Evolutionary conservation across 1,140 invertebrate genomes (phyloP).

Genomic region (Drosophila bifasciata): DNA sequence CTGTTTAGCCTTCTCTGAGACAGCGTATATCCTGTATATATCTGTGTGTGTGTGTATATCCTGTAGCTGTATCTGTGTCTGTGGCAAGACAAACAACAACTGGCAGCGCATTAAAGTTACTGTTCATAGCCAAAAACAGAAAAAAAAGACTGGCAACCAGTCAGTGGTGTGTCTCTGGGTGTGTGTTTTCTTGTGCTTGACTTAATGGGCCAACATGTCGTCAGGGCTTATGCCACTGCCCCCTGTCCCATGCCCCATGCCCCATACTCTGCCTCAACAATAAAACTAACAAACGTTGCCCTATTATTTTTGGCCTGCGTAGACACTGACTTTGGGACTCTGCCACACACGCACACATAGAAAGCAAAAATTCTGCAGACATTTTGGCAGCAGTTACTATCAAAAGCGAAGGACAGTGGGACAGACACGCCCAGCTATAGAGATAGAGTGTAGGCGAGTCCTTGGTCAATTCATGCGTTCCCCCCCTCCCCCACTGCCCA

Average conservation of each 20-base stretch:
- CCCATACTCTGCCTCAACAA: slow-evolving; percentile 26
- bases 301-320: slow-evolving; percentile 71
- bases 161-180: slow-evolving; percentile 5
- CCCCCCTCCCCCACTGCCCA: slow-evolving; percentile 9
- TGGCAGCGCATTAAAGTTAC: slow-evolving; percentile 47
- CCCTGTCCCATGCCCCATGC: too few species aligned
- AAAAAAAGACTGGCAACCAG: slow-evolving; percentile 18
- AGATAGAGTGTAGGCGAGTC: slow-evolving; percentile 29
- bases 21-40: slow-evolving; percentile 9
- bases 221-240: slow-evolving; percentile 7
- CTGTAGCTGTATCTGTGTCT: slow-evolving; percentile 19
- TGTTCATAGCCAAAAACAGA: slow-evolving; percentile 26
- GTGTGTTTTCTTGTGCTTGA: slow-evolving; percentile 46
- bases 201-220: slow-evolving; percentile 61
- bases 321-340: slow-evolving; percentile 58
- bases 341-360: slow-evolving; percentile 1
- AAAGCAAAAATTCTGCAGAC: slow-evolving; percentile 67
- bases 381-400: slow-evolving; percentile 62
- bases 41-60: slow-evolving; percentile 24
- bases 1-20: slow-evolving; percentile 6
- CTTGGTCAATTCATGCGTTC: slow-evolving; percentile 50
- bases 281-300: slow-evolving; percentile 54
- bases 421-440: background rate
- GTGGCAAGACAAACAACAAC: slow-evolving; percentile 48
- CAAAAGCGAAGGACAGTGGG: slow-evolving; percentile 13